These are phyloP conservation scores for Carassius gibelio DNA, from an alignment of 2,113 vertebrate species.

Conservation along the genomic window DNA sequence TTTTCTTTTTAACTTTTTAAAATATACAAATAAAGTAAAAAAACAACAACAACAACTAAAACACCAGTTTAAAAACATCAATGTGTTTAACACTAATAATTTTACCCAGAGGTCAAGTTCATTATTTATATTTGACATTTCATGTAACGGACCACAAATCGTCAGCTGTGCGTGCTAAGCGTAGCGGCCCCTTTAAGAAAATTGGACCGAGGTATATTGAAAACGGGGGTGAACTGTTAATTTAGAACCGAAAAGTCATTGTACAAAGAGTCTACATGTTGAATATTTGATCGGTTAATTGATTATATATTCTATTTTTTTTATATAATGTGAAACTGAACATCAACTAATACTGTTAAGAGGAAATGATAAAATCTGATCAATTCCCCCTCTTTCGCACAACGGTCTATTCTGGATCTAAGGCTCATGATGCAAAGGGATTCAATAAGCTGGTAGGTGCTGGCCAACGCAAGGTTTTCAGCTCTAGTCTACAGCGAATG, in stretches of 20 bases:
- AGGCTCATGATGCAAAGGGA: slow-evolving; percentile 46
- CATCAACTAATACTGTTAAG: background rate
- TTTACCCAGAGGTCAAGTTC: slow-evolving; percentile 15
- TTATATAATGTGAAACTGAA: background rate
- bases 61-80: background rate
- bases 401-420: slow-evolving; percentile 16
- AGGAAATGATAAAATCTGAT: too few species aligned
- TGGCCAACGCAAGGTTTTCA: slow-evolving; percentile 63
- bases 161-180: slow-evolving; percentile 24
- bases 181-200: slow-evolving; percentile 66
- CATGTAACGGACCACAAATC: background rate
- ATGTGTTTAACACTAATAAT: background rate
- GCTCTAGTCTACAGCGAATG: slow-evolving; percentile 58
- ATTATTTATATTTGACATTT: slow-evolving; percentile 24
- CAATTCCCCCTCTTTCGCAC: background rate
- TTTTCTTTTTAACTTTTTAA: background rate
- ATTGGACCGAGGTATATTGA: slow-evolving; percentile 55
- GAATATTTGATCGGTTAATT: background rate
- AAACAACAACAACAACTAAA: background rate
- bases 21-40: background rate
- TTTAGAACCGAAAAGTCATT: background rate
- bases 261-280: background rate
- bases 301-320: accelerated
- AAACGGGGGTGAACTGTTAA: slow-evolving; percentile 45
- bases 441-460: slow-evolving; percentile 52